Conservation (phyloP, 2,113 vertebrate species). For the Carassius gibelio region DNA sequence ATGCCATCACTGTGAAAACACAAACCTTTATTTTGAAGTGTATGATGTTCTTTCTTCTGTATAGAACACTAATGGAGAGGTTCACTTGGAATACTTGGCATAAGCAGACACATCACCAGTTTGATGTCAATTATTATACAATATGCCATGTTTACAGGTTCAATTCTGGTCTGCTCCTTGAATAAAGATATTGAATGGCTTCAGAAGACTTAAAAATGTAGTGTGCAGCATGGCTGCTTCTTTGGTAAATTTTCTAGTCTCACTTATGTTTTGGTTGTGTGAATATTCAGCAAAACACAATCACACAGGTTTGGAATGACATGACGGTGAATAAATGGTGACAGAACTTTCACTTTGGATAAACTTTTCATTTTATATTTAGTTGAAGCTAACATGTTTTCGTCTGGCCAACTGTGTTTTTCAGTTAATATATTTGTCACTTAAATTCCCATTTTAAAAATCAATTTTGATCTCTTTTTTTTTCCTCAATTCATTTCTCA, state of each 20-base stretch:
- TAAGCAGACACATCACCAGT: no score
- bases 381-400: constrained; percentile 1
- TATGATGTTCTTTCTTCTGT: no score
- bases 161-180: no score
- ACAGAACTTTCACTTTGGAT: not conserved
- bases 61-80: no score
- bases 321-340: not conserved
- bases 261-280: not conserved
- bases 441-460: constrained; percentile 9
- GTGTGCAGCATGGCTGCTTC: not conserved
- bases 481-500: not conserved
- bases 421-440: not conserved
- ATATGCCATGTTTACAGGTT: no score
- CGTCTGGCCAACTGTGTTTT: not conserved
- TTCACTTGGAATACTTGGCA: no score
- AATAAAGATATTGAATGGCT: no score
- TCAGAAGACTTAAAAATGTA: not conserved
- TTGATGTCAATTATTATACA: no score
- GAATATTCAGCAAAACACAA: not conserved
- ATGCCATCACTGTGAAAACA: no score
- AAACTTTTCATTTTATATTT: not conserved
- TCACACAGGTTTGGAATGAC: not conserved
- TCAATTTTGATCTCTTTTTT: not conserved
- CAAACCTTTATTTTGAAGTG: no score
- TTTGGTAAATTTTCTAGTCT: not conserved